phyloP scores from a whole-genome alignment of 2,797 vertebrate genomes.

The Crenuchus spilurus region DNA sequence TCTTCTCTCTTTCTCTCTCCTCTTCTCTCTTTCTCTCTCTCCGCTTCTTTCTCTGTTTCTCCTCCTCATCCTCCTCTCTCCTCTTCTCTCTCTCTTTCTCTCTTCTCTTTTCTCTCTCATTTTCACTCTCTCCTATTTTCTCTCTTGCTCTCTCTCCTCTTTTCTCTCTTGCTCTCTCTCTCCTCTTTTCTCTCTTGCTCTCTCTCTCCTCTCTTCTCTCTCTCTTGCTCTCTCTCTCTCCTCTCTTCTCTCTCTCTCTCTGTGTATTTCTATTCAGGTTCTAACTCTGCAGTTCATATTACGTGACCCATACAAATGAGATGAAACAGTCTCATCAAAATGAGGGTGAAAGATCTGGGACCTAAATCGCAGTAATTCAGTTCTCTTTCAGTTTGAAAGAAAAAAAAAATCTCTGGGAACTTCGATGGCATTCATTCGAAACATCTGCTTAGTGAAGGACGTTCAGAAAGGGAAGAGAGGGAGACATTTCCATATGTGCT shows the following conservation, averaged over 20 bases:
- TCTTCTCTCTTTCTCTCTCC: constrained; percentile 33
- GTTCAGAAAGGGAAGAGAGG: constrained; percentile 66
- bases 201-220: constrained; percentile 18
- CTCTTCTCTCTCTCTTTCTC: background rate
- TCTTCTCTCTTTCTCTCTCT: no score
- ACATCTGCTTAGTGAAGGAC: constrained; percentile 73
- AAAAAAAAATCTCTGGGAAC: constrained; percentile 55
- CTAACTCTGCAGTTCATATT: constrained; percentile 31
- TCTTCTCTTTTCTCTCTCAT: background rate
- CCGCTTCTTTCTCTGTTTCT: no score
- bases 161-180: no score
- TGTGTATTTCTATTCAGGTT: constrained; percentile 24
- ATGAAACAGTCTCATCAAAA: constrained; percentile 68
- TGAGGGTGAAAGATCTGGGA: constrained; percentile 56
- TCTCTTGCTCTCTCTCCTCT: constrained; percentile 22
- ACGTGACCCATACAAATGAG: constrained; percentile 62
- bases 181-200: constrained; percentile 9
- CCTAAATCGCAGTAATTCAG: constrained; percentile 50
- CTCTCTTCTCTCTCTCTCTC: constrained; percentile 22
- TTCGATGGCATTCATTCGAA: constrained; percentile 76
- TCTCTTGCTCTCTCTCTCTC: no score
- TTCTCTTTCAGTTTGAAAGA: constrained; percentile 53
- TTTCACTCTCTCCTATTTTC: constrained; percentile 32
- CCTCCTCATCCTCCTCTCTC: constrained; percentile 16
- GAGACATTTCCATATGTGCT: constrained; percentile 71